Base-by-base conservation (phyloP, 2,113 vertebrate species). In the Ailuropoda melanoleuca region DNA sequence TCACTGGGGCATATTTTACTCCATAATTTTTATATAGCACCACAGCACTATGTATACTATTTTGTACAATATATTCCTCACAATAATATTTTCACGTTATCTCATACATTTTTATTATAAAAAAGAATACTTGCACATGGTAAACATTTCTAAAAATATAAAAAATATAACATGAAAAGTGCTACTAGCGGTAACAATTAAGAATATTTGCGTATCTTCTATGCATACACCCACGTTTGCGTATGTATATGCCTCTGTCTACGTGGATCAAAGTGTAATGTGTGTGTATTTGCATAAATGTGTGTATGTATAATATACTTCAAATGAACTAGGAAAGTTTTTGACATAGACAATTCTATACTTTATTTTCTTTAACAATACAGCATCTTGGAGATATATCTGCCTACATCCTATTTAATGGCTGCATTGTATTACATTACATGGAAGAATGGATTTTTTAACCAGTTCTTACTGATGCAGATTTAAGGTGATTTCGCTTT, bases 51-150 rank as follows among this genome's bases (percentile, higher is more conserved):
- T 4, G 43, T 64, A 83, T 50, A 87, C 15, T 83, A 62, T 88
- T 75, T 96, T 68, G 18, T 4, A 60, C 0, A 24, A 39, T 88
- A 56, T 84, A 88, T 94, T 92, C 94, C 83, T 29, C 17, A 93
- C 4, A 48, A n/a, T 83, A 92, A 92, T 18, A 87, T 75, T 88
- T 97, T 96, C 60, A 93, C 3, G 50, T 82, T 89, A 68, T 74
- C 12, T 62, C 48, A 77, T 43, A 68, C 1, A 34, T 29, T 81
- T 93, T 93, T 81, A 29, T 26, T 86, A 84, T 46, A 60, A 15
- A 91, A 23, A 93, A 68, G 48, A 68, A 80, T 70, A 91, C 5
- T 68, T 56, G n/a, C 4, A 93, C 9, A 60, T 37, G 31, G 82
- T 64, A 60, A 92, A 72, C 6, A 80, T 46, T 95, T 93, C 37